Evolutionary conservation across 2,888 invertebrate species (phyloP).

Genomic region (Scaptomyza flava): DNA sequence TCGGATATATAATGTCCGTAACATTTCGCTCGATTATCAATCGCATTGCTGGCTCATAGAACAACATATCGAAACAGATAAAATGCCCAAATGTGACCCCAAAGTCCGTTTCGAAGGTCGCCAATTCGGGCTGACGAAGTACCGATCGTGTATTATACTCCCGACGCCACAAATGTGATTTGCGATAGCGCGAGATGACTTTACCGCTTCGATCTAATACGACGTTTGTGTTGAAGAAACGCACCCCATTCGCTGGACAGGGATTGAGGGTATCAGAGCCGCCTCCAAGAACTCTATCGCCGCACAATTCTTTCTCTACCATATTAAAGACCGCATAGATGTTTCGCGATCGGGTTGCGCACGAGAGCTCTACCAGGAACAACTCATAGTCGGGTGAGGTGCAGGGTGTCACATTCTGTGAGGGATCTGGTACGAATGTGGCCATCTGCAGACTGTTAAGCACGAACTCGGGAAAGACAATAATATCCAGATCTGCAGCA

Average conservation of each 20-base stretch:
- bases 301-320: conserved; percentile 87
- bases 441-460: conserved; percentile 70
- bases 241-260: conserved; percentile 64
- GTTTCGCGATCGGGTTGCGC: conserved; percentile 85
- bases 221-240: conserved; percentile 90
- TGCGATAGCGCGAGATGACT: conserved; percentile 86
- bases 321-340: conserved; percentile 86
- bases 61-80: conserved; percentile 93
- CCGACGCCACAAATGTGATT: conserved; percentile 84
- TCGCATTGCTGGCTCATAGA: conserved; percentile 88
- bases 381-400: conserved; percentile 57
- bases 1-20: conserved; percentile 85
- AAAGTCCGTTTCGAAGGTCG: conserved; percentile 90
- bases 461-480: conserved; percentile 91
- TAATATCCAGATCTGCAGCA: conserved; percentile 86
- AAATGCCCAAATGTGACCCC: conserved; percentile 91
- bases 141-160: conserved; percentile 85
- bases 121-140: conserved; percentile 85
- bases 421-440: conserved; percentile 82
- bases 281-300: conserved; percentile 13
- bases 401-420: conserved; percentile 80
- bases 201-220: conserved; percentile 90
- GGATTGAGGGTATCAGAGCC: conserved; percentile 49
- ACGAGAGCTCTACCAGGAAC: conserved; percentile 85
- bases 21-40: conserved; percentile 70